A percentile compares a stretch with the other conserved stretches of the same genome.
Evolutionary conservation across 1,140 invertebrate genomes (phyloP).

Genomic region (Eciton burchellii): DNA sequence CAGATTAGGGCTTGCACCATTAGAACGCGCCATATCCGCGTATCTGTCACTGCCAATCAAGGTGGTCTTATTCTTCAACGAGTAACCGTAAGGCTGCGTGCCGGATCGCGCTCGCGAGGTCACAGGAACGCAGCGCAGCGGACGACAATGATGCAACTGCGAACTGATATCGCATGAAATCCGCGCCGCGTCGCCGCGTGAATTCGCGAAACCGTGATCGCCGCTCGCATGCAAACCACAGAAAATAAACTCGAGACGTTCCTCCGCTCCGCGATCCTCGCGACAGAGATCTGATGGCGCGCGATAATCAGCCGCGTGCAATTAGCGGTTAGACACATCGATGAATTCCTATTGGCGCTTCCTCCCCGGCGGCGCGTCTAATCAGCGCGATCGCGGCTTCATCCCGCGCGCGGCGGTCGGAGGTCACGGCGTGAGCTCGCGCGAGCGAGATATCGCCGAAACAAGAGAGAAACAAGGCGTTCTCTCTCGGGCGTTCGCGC

Average conservation of each 20-base stretch:
- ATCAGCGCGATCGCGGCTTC: constrained; percentile 19
- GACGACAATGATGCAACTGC: constrained; percentile 49
- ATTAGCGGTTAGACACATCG: constrained; percentile 21
- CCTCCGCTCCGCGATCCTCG: neutral
- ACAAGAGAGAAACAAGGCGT: constrained; percentile 40
- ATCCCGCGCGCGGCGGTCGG: neutral
- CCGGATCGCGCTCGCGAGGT: constrained; percentile 53
- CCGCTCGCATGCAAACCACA: too few relatives aligned
- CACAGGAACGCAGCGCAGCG: constrained; percentile 37
- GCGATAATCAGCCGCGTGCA: constrained; percentile 14
- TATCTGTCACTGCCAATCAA: constrained; percentile 62
- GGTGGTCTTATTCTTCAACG: constrained; percentile 28
- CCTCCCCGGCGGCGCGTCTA: neutral
- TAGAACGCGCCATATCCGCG: constrained; percentile 48
- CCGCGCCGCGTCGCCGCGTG: neutral
- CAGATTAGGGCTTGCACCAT: constrained; percentile 44
- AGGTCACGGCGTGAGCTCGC: neutral
- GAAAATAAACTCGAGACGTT: too few relatives aligned
- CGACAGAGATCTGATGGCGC: neutral
- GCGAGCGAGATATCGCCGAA: constrained; percentile 18
- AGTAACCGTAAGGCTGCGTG: constrained; percentile 46
- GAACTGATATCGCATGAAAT: neutral
- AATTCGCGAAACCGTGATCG: neutral
- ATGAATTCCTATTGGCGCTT: constrained; percentile 26
- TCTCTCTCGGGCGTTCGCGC: too few relatives aligned